Base-by-base conservation (phyloP, 1,140 invertebrate genomes). In the Araneus ventricosus region DNA sequence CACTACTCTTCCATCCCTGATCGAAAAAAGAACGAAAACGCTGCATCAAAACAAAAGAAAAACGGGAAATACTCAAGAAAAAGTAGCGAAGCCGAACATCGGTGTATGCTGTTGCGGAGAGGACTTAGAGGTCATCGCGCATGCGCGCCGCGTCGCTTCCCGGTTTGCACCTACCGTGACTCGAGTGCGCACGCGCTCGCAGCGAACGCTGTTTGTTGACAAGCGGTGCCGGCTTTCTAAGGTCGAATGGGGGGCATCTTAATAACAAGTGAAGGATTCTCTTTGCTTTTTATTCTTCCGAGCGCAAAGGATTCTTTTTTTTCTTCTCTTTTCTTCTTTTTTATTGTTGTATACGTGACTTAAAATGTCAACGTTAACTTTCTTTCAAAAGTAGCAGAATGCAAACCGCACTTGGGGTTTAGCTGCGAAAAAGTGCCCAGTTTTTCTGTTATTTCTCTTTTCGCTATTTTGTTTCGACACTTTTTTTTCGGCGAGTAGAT, bases 11-110 rank as follows among this genome's bases (percentile, higher is more conserved):
- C 27, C 17, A 57, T 84, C 45, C 37, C 24, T 22, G 3, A 20
- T 59, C 30, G 57, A 37, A n/a, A 39, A 30, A 20, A 45, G 52
- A 70, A 93, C 39, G 39, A 34, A 37, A 87, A 87, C 8, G n/a
- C 14, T 20, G 24, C 24, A 84, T 84, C 41, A 80, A 61, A 85
- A 67, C 85, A 87, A 87, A 88, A 30, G 39, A 52, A 63, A 93
- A 85, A 41, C n/a, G 90, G 39, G 91, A 84, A 90, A 91, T 88
- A 92, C 90, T 93, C 52, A 82, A 92, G 61, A 80, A 93, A 82
- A 94, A 88, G 39, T 88, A 93, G 39, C 70, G 67, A 57, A 57
- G 63, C 89, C 39, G 63, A 87, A 85, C 59, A 52, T 52, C 45
- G 45, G 45, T 14, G 45, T 14, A 90, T 88, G 82, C 67, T 41